Conservation (phyloP, 2,113 vertebrate species). For the Capra hircus region DNA sequence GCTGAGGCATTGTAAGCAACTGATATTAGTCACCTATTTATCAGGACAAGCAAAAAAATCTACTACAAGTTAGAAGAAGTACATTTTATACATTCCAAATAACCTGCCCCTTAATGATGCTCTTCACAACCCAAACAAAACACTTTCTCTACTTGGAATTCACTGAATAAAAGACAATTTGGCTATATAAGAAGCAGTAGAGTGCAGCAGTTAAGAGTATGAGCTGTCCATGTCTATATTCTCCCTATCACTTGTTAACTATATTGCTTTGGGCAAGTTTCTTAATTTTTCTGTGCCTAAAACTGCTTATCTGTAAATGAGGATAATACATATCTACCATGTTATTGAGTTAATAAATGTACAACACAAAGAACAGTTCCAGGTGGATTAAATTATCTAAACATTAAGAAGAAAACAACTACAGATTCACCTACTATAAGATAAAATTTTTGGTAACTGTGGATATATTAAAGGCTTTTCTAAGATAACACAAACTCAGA, state of each 20-base stretch:
- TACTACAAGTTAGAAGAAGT: background rate
- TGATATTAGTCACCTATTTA: background rate
- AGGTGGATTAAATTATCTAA: background rate
- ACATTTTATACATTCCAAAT: background rate
- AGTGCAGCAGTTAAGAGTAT: background rate
- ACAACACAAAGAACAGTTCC: background rate
- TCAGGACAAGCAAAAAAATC: conserved; percentile 12
- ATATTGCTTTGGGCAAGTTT: background rate
- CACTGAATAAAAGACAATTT: background rate
- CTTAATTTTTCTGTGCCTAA: background rate
- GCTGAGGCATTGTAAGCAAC: background rate
- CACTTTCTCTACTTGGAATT: background rate
- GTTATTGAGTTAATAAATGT: background rate
- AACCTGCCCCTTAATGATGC: background rate
- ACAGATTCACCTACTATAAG: background rate
- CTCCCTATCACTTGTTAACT: background rate
- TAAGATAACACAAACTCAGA: conserved; percentile 4
- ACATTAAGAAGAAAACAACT: background rate
- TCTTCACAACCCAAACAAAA: background rate
- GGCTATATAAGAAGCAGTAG: background rate
- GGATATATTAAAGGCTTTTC: background rate
- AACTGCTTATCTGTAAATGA: background rate
- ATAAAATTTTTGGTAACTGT: background rate
- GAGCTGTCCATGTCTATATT: background rate
- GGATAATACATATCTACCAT: background rate